Evolutionary conservation across 2,113 vertebrate species (phyloP), one percentile per base, ranked within the genome.

Genomic region (Strigops habroptila): DNA sequence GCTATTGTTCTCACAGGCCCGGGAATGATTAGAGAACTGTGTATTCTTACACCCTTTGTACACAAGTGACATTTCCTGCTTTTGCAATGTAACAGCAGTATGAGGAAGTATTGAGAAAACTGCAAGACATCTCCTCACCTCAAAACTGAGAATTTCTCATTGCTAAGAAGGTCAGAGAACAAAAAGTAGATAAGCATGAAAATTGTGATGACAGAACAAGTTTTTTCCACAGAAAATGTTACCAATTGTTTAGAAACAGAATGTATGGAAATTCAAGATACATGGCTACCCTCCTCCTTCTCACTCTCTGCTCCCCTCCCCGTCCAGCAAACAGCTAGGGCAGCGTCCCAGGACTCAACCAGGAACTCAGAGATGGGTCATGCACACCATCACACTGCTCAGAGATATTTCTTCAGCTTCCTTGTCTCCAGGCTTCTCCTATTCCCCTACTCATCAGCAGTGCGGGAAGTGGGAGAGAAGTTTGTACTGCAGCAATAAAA

Each of bases 1-100:
- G 33, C 48, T 78, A 86, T 88, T 94, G 82, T 92, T 96, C 89
- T 91, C 23, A 55, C 8, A 68, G 81, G 41, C 18, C 22, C 3
- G 0, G 86, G 49, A 53, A 35, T 86, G 39, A 76, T 92, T 78
- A 63, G 33, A 64, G 55, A 88, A 52, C 19, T 30, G 12, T 88
- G 76, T 95, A 48, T 64, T 75, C 68, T 86, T 91, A 88, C 55
- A 84, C 80, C 86, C 86, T 93, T 92, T 95, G 91, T 84, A 92
- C 86, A 86, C 51, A 92, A 0, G 2, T 39, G 48, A 74, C 30
- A 44, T 30, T 95, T 97, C 91, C 96, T 96, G 73, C 86, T 94
- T 94, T 91, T 96, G 76, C 83, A 94, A 81, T 60, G 18, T 63
- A 75, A 55, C 27, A 52, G 57, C 65, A 90, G 43, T 51, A 90